A percentile compares a stretch with the other conserved stretches of the same genome.
Conservation (phyloP, 2,888 invertebrate genomes). For the Chesias legatella region DNA sequence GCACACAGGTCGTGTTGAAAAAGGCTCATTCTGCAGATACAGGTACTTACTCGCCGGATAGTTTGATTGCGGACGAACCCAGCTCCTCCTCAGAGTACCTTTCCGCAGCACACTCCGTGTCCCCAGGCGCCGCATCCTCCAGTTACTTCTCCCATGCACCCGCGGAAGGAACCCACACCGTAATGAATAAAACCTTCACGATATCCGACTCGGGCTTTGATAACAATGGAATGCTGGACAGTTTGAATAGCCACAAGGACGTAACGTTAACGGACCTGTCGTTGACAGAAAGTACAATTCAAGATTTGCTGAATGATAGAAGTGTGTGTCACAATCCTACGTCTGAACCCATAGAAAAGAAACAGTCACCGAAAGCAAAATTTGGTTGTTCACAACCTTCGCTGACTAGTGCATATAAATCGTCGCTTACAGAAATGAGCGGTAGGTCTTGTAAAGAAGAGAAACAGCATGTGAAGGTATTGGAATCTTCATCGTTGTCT, state of each 20-base stretch:
- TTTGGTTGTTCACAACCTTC: conserved; percentile 26
- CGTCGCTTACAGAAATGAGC: conserved; percentile 35
- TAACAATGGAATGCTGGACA: conserved; percentile 62
- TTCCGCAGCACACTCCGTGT: conserved; percentile 60
- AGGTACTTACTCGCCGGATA: conserved; percentile 58
- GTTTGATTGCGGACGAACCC: conserved; percentile 62
- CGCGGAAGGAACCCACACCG: conserved; percentile 48
- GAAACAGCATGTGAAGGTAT: conserved; percentile 82
- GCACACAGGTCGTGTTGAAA: conserved; percentile 2
- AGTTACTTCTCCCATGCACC: conserved; percentile 47
- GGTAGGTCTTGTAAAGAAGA: conserved; percentile 74
- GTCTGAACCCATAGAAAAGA: conserved; percentile 42
- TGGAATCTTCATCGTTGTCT: conserved; percentile 82
- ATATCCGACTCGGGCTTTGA: conserved; percentile 74
- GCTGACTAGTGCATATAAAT: conserved; percentile 27
- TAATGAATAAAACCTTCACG: conserved; percentile 65
- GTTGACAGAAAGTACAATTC: conserved; percentile 65
- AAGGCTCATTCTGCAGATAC: conserved; percentile 4
- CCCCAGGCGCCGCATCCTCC: conserved; percentile 49
- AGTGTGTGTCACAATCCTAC: conserved; percentile 40
- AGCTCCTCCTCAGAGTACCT: conserved; percentile 70
- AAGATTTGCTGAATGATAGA: conserved; percentile 60
- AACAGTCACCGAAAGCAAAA: conserved; percentile 33
- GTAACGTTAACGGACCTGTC: conserved; percentile 61
- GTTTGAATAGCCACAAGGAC: conserved; percentile 59